Conservation (phyloP, 1,140 invertebrate genomes). For the Idris sp. region DNA sequence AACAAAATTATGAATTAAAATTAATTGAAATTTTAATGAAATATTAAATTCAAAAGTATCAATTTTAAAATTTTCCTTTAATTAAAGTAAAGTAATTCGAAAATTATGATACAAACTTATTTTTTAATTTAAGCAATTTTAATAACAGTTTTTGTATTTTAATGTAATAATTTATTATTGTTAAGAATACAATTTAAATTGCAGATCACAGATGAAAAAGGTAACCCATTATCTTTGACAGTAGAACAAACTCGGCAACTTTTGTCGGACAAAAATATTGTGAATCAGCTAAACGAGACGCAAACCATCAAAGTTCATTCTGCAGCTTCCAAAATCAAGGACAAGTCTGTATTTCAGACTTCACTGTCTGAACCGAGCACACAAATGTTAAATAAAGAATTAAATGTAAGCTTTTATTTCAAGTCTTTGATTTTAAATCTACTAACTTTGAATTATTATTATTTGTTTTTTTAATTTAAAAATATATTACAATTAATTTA, state of each 20-base stretch:
- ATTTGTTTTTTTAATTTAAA: not conserved
- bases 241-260: slow-evolving; percentile 82
- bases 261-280: slow-evolving; percentile 77
- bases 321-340: slow-evolving; percentile 22
- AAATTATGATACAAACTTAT: no score
- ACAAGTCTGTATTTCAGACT: slow-evolving; percentile 36
- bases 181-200: not conserved
- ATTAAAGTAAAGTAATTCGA: no score
- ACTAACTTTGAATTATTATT: not conserved
- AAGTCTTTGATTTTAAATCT: not conserved
- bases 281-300: slow-evolving; percentile 73
- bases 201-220: slow-evolving; percentile 83
- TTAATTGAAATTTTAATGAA: no score
- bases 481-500: slow-evolving; percentile 7
- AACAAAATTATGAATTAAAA: no score
- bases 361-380: not conserved
- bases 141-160: no score
- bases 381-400: slow-evolving; percentile 9
- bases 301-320: slow-evolving; percentile 74
- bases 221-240: slow-evolving; percentile 83
- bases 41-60: no score
- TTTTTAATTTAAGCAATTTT: no score
- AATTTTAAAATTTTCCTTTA: no score
- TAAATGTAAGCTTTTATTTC: slow-evolving; percentile 10
- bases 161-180: no score